Conservation (phyloP, 2,888 invertebrate genomes). For the Hoplodrina blanda region DNA sequence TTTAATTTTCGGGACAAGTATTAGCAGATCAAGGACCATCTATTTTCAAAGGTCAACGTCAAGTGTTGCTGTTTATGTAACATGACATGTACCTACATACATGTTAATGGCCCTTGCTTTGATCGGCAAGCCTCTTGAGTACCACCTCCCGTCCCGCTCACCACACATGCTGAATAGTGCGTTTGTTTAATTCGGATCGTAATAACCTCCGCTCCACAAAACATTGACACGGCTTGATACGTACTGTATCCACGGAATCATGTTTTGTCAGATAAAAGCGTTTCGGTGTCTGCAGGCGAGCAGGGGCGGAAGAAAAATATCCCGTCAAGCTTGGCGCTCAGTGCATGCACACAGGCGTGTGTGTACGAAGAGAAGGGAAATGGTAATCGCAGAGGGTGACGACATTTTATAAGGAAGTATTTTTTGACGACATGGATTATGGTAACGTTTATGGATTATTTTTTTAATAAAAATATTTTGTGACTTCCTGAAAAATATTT, state of each 20-base stretch:
- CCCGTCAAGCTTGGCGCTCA: slow-evolving; percentile 31
- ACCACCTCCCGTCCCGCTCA: neutral
- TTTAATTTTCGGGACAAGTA: slow-evolving; percentile 15
- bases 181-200: slow-evolving; percentile 37
- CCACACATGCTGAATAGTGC: slow-evolving; percentile 29
- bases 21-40: slow-evolving; percentile 11
- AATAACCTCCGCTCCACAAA: slow-evolving; percentile 39
- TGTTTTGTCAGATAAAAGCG: slow-evolving; percentile 77
- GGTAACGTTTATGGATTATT: neutral
- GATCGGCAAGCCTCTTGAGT: slow-evolving; percentile 30
- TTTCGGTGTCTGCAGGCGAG: slow-evolving; percentile 74
- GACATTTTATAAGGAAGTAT: slow-evolving; percentile 2
- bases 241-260: slow-evolving; percentile 61
- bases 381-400: slow-evolving; percentile 23
- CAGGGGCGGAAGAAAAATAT: slow-evolving; percentile 57
- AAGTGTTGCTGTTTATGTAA: slow-evolving; percentile 21
- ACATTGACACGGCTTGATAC: slow-evolving; percentile 40
- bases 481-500: neutral
- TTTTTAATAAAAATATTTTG: neutral
- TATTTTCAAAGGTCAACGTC: slow-evolving; percentile 2
- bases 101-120: neutral
- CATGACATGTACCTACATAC: neutral
- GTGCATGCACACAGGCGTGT: slow-evolving; percentile 21
- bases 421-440: neutral
- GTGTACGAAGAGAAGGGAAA: slow-evolving; percentile 7